Evolutionary conservation across 23 tunicate species (phyloP).

Genomic region (Clavelina lepadiformis): DNA sequence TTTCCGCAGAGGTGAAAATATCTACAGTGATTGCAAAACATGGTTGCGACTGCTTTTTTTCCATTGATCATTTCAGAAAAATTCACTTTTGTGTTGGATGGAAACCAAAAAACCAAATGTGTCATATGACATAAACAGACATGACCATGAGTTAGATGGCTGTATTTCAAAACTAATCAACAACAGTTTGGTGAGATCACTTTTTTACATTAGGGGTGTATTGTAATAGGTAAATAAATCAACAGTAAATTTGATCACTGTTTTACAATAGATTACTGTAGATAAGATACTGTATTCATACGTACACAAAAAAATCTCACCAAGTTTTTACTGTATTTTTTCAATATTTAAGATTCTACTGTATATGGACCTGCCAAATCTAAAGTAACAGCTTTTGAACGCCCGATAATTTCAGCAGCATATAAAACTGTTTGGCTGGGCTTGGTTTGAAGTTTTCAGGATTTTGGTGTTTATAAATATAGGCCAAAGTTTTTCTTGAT

Average conservation of each 20-base stretch:
- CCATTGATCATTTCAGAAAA: conserved; percentile 4
- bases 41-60: background rate
- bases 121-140: conserved; percentile 3
- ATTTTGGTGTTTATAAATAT: too few species aligned
- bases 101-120: conserved; percentile 34
- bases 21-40: background rate
- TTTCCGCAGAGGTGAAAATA: background rate
- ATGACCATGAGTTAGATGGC: background rate
- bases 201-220: background rate
- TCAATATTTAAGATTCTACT: background rate
- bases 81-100: conserved; percentile 39
- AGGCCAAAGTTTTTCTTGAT: too few species aligned
- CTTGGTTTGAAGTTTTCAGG: background rate
- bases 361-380: too few species aligned
- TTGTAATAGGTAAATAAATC: background rate
- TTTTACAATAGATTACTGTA: background rate
- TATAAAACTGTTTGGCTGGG: background rate
- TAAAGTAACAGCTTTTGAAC: too few species aligned
- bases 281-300: background rate
- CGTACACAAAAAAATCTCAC: too few species aligned
- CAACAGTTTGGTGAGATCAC: background rate
- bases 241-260: background rate
- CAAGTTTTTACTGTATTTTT: background rate
- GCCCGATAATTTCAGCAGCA: too few species aligned
- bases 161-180: background rate